Evolutionary conservation across 2,113 vertebrate species (phyloP).

Genomic region (Psittacula cyanocephala): DNA sequence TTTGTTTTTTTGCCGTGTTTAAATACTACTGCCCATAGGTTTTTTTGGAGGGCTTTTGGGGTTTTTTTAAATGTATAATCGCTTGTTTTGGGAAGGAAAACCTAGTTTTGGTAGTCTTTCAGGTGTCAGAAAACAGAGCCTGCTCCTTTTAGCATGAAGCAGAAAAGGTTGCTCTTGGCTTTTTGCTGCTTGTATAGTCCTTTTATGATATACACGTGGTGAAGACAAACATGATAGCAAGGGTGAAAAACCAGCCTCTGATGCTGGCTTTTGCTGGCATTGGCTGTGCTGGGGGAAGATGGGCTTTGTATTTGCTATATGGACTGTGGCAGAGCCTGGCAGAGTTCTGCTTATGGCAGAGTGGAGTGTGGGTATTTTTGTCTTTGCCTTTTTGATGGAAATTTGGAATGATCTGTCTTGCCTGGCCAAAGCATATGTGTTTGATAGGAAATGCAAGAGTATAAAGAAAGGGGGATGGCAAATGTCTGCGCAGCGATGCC

Average conservation of each 20-base stretch:
- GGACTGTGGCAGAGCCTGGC: fast-evolving
- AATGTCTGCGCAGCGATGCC: background rate
- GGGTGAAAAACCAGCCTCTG: background rate
- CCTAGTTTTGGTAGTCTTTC: background rate
- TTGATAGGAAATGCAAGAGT: background rate
- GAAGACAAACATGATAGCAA: background rate
- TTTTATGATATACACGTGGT: fast-evolving
- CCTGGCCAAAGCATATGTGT: background rate
- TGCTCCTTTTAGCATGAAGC: fast-evolving
- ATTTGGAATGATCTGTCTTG: background rate
- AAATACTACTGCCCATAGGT: background rate
- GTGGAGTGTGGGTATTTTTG: background rate
- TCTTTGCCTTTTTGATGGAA: background rate
- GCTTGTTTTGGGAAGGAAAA: background rate
- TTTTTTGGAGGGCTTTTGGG: background rate
- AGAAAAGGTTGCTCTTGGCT: background rate
- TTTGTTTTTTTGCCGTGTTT: background rate
- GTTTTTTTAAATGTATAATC: background rate
- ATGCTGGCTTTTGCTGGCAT: background rate
- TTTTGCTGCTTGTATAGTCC: background rate
- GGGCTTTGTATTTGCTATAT: background rate
- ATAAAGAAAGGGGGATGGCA: background rate
- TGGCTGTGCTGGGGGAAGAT: fast-evolving
- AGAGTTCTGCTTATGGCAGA: background rate
- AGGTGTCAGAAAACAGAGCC: background rate